Percentiles rank a stretch among this genome's conserved stretches.
These are phyloP conservation scores for Potamarius usumacintae DNA, from an alignment of 2,113 vertebrate species.

Conservation along the genomic window DNA sequence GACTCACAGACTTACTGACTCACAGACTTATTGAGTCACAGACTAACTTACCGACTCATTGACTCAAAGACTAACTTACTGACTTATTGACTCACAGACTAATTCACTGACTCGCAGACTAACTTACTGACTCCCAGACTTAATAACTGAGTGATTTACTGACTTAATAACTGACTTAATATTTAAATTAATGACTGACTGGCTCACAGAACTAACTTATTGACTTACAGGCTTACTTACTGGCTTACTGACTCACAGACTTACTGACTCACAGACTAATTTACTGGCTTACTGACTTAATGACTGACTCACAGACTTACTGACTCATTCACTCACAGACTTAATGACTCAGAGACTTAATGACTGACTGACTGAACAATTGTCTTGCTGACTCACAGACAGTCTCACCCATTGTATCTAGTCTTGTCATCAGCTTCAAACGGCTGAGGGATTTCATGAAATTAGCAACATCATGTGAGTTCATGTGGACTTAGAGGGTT, in stretches of 20 bases:
- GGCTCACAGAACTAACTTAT: not conserved
- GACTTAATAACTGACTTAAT: not conserved
- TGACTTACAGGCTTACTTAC: not conserved
- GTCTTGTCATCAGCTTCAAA: not conserved
- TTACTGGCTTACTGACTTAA: not conserved
- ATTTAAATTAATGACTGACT: not conserved
- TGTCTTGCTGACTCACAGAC: not conserved
- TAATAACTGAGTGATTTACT: not conserved
- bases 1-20: not conserved
- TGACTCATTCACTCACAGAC: not conserved
- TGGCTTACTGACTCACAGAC: not conserved
- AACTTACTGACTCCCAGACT: too few relatives aligned
- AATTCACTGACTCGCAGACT: too few relatives aligned
- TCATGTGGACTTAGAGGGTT: not conserved
- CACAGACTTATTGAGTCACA: too few relatives aligned
- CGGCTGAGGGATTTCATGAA: not conserved
- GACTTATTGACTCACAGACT: too few relatives aligned
- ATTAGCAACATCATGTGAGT: not conserved
- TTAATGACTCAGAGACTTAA: not conserved
- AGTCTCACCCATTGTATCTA: not conserved
- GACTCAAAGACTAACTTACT: not conserved
- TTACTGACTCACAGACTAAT: not conserved
- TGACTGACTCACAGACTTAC: not conserved
- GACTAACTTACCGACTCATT: not conserved
- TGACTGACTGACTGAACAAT: not conserved